These are phyloP conservation scores for Adelphocoris suturalis DNA, from an alignment of 2,888 invertebrate species.

Conservation along the genomic window DNA sequence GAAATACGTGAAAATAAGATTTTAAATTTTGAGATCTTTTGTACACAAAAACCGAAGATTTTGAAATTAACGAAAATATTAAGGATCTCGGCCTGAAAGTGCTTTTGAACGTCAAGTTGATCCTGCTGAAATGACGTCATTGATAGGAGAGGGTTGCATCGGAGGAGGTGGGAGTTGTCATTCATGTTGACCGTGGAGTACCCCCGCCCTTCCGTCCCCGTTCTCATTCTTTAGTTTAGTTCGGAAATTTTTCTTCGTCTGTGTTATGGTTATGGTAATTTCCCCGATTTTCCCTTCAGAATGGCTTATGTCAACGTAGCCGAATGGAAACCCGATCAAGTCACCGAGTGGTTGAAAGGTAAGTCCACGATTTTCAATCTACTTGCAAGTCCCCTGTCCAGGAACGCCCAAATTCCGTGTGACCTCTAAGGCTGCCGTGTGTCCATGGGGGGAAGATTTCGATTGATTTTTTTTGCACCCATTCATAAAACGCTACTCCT, in stretches of 20 bases:
- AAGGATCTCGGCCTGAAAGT: no score
- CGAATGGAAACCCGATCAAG: conserved; percentile 94
- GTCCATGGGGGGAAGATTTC: conserved; percentile 51
- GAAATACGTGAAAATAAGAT: no score
- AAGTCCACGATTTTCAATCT: conserved; percentile 73
- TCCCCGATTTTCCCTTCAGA: conserved; percentile 72
- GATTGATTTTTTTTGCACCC: conserved; percentile 63
- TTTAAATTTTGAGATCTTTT: no score
- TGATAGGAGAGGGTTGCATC: background rate
- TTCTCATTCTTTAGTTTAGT: conserved; percentile 30
- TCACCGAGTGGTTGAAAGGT: conserved; percentile 95
- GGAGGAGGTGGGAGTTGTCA: conserved; percentile 59
- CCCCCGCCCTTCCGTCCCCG: conserved; percentile 14
- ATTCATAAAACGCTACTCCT: conserved; percentile 66
- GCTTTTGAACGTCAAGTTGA: no score
- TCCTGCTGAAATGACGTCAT: conserved; percentile 41
- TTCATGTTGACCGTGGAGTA: conserved; percentile 55
- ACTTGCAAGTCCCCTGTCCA: background rate
- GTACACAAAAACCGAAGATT: no score
- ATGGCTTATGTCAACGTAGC: conserved; percentile 92
- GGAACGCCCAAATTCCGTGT: conserved; percentile 5
- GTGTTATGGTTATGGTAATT: conserved; percentile 54
- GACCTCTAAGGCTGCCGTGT: conserved; percentile 58
- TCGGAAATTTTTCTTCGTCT: conserved; percentile 25
- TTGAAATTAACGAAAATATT: no score